A percentile compares a stretch with the other conserved stretches of the same genome.
Evolutionary conservation across 1,140 invertebrate species (phyloP).

Genomic region (Drosophila funebris): DNA sequence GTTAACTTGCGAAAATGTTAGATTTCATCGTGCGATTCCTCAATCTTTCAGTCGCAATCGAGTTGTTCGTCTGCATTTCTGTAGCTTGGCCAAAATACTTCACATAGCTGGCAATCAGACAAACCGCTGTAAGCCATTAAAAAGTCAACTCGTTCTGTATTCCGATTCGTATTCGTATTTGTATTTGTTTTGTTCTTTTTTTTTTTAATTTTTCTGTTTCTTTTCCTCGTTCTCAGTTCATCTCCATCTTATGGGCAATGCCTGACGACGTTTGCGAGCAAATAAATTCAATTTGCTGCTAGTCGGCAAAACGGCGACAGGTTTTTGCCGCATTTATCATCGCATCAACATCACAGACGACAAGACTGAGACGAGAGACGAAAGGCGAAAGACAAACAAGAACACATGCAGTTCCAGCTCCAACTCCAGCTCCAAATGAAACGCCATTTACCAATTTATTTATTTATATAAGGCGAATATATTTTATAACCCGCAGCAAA

Average conservation of each 20-base stretch:
- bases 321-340: conserved; percentile 82
- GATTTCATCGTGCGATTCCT: conserved; percentile 22
- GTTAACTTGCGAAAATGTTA: not conserved
- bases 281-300: conserved; percentile 80
- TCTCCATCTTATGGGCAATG: conserved; percentile 22
- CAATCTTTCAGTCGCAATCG: conserved; percentile 1
- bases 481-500: conserved; percentile 79
- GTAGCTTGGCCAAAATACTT: conserved; percentile 36
- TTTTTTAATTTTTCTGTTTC: too few species aligned
- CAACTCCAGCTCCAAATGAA: conserved; percentile 61
- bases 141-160: conserved; percentile 54
- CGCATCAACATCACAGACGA: conserved; percentile 60
- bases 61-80: conserved; percentile 15
- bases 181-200: conserved; percentile 6
- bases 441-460: conserved; percentile 82
- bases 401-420: conserved; percentile 24
- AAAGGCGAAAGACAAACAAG: not conserved
- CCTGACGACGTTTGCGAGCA: conserved; percentile 60
- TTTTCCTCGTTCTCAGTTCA: conserved; percentile 36
- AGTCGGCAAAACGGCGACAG: conserved; percentile 69
- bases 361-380: not conserved
- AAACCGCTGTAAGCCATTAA: conserved; percentile 58
- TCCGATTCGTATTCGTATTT: conserved; percentile 27
- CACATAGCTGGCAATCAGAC: conserved; percentile 59
- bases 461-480: conserved; percentile 83